These are phyloP conservation scores for Gymnocypris eckloni DNA, from an alignment of 2,797 vertebrate species.

Conservation along the genomic window DNA sequence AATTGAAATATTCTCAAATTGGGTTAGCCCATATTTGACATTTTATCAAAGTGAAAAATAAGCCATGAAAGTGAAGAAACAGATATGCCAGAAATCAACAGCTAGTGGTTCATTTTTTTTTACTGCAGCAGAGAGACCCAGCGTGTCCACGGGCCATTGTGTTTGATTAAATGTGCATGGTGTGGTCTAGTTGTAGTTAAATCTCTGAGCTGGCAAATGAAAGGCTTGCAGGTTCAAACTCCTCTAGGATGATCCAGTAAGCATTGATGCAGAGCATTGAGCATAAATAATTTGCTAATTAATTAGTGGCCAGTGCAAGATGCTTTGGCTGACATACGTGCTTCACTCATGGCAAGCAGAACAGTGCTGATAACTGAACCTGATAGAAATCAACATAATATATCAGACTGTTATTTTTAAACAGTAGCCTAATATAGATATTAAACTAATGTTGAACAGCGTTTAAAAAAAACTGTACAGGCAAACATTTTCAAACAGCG, in stretches of 20 bases:
- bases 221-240: constrained; percentile 1
- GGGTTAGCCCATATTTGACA: not conserved
- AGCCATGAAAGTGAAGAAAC: not conserved
- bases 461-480: not conserved
- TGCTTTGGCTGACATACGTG: not conserved
- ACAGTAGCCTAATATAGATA: not conserved
- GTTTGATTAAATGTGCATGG: not conserved
- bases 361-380: not conserved
- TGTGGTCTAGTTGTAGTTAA: not conserved
- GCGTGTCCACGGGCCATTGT: not conserved
- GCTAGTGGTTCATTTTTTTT: too few species aligned
- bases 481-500: not conserved
- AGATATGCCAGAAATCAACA: not conserved
- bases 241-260: constrained; percentile 3
- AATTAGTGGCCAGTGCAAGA: not conserved
- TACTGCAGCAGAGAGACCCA: not conserved
- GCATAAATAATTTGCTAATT: constrained; percentile 10
- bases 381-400: not conserved
- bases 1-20: not conserved
- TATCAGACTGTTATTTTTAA: not conserved
- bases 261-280: too few species aligned
- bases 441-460: not conserved
- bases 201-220: not conserved
- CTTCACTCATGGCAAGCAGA: not conserved
- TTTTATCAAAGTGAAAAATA: not conserved